Percentiles rank a stretch among this genome's conserved stretches.
Conservation (phyloP, 2,888 invertebrate genomes). For the Camponotus fellah region DNA sequence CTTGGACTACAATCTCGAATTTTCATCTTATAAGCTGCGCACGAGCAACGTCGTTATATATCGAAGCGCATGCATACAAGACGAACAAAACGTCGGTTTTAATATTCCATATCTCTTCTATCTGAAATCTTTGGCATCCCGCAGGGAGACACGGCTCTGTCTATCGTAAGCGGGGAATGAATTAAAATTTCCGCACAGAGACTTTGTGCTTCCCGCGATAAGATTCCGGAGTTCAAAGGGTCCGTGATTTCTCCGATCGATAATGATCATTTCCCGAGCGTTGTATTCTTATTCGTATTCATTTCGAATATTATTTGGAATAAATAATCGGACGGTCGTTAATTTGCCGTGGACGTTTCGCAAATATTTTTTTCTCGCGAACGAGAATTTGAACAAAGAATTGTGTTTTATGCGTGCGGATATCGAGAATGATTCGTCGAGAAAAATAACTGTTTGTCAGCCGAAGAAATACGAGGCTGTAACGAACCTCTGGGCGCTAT, state of each 20-base stretch:
- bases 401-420: constrained; percentile 23
- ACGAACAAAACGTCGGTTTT: constrained; percentile 76
- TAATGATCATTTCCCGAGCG: constrained; percentile 69
- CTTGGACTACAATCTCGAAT: constrained; percentile 38
- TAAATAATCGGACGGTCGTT: constrained; percentile 7
- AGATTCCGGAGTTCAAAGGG: constrained; percentile 75
- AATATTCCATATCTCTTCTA: constrained; percentile 77
- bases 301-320: background rate
- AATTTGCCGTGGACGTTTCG: background rate
- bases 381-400: background rate
- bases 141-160: constrained; percentile 72
- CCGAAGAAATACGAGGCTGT: constrained; percentile 63
- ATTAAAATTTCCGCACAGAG: constrained; percentile 72
- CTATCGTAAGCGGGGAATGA: constrained; percentile 66
- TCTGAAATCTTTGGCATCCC: constrained; percentile 77
- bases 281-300: background rate
- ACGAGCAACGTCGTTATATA: constrained; percentile 37
- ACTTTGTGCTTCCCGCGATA: constrained; percentile 75
- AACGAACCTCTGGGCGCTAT: constrained; percentile 67
- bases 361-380: background rate
- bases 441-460: constrained; percentile 64
- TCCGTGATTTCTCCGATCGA: constrained; percentile 74
- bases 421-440: constrained; percentile 55
- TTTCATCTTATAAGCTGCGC: constrained; percentile 42
- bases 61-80: constrained; percentile 44